A percentile compares a stretch with the other conserved stretches of the same genome.
phyloP scores from a whole-genome alignment of 1,140 invertebrate genomes.

The Musca vetustissima region DNA sequence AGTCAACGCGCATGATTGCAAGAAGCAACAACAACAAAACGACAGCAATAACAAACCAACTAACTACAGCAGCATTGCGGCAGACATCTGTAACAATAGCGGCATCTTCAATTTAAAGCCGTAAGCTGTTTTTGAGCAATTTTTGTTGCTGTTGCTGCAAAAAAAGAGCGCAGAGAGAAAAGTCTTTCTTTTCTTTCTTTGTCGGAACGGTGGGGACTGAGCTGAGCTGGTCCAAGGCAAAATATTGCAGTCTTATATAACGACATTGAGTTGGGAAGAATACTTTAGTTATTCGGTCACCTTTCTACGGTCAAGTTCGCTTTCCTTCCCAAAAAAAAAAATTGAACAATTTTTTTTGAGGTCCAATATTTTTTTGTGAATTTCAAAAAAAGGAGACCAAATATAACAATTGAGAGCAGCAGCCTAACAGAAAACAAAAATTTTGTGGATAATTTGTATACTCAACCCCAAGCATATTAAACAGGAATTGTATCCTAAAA shows the following conservation, averaged over 20 bases:
- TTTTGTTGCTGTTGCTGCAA: no score
- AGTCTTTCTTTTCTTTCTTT: slow-evolving; percentile 20
- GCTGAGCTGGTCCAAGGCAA: slow-evolving; percentile 28
- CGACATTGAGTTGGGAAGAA: slow-evolving; percentile 50
- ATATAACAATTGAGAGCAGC: neutral
- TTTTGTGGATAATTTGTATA: neutral
- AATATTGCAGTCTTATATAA: slow-evolving; percentile 54
- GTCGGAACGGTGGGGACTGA: neutral
- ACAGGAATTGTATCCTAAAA: neutral
- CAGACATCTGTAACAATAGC: slow-evolving; percentile 25
- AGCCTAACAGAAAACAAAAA: neutral
- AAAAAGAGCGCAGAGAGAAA: neutral
- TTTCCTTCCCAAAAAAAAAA: slow-evolving; percentile 28
- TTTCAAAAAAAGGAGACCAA: neutral
- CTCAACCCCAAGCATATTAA: neutral
- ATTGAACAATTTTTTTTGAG: slow-evolving; percentile 10
- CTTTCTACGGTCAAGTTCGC: slow-evolving; percentile 56
- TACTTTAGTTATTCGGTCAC: slow-evolving; percentile 56
- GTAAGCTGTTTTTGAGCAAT: no score
- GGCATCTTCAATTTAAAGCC: slow-evolving; percentile 22
- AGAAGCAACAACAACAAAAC: slow-evolving; percentile 15
- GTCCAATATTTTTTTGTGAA: neutral
- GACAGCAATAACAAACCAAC: slow-evolving; percentile 5
- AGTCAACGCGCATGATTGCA: slow-evolving; percentile 31
- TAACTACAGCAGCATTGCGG: neutral